Conservation (phyloP, 2,113 vertebrate genomes). For the Centropus unirufus region DNA sequence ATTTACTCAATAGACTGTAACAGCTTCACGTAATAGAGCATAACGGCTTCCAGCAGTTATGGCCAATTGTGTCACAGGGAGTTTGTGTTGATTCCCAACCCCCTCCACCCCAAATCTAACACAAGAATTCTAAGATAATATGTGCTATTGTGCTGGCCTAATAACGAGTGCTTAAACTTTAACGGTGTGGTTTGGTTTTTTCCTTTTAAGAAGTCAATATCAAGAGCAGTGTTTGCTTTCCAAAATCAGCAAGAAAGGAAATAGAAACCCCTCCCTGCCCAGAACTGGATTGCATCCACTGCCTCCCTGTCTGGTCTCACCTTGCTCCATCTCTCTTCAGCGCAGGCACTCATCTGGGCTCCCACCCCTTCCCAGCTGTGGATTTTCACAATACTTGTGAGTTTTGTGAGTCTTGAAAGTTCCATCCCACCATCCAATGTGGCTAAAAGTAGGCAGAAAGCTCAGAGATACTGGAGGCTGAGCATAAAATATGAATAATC, state of each 20-base stretch:
- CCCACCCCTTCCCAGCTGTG: background rate
- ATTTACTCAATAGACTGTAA: slow-evolving; percentile 63
- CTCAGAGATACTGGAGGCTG: background rate
- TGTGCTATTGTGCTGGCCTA: background rate
- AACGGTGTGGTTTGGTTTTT: background rate
- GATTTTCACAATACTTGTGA: background rate
- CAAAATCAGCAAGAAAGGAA: background rate
- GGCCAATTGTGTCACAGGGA: slow-evolving; percentile 2
- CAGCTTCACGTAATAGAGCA: background rate
- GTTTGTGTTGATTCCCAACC: background rate
- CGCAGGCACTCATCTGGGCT: background rate
- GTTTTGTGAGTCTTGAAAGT: background rate
- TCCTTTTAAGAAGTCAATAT: background rate
- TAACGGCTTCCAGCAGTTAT: background rate
- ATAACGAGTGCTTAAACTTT: background rate
- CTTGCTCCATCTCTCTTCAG: background rate
- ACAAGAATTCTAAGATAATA: background rate
- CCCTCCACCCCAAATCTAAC: background rate
- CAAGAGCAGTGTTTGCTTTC: fast-evolving
- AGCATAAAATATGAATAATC: background rate
- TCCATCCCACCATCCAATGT: background rate
- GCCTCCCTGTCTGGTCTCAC: background rate
- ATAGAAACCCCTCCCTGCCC: background rate
- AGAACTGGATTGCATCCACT: background rate
- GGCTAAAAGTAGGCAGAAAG: background rate